These are phyloP conservation scores for Germaria angustata DNA, from an alignment of 2,888 invertebrate genomes.

Conservation along the genomic window DNA sequence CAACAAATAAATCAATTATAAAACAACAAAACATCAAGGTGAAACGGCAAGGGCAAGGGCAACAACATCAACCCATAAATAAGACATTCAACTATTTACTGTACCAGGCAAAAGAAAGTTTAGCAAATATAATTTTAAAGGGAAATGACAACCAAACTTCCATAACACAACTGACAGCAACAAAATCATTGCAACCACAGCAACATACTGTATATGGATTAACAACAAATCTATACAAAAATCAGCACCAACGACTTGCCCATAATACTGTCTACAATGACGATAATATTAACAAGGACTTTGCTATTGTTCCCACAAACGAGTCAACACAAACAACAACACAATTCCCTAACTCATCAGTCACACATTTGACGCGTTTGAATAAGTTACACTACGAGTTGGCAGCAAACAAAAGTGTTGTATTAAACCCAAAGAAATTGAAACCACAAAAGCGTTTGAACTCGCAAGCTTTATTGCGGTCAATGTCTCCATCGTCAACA, in stretches of 20 bases:
- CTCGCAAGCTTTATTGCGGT: constrained; percentile 37
- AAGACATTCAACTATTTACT: constrained; percentile 23
- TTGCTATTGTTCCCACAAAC: background rate
- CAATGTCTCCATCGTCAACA: constrained; percentile 51
- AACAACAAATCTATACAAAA: background rate
- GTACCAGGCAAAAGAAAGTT: constrained; percentile 38
- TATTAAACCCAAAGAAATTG: constrained; percentile 45
- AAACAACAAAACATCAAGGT: constrained; percentile 39
- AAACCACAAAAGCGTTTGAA: constrained; percentile 37
- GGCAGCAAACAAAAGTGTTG: constrained; percentile 8
- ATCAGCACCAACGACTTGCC: background rate
- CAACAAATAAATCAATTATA: constrained; percentile 28
- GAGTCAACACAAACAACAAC: constrained; percentile 17
- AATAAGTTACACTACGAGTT: constrained; percentile 42
- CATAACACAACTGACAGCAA: constrained; percentile 16
- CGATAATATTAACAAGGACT: background rate
- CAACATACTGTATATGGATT: background rate
- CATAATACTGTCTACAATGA: background rate
- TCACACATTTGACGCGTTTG: constrained; percentile 68
- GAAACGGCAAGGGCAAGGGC: constrained; percentile 35
- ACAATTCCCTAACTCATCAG: constrained; percentile 28
- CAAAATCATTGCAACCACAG: background rate
- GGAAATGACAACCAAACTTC: constrained; percentile 51
- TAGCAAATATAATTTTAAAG: constrained; percentile 57
- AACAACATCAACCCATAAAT: constrained; percentile 43